Evolutionary conservation across 2,888 invertebrate genomes (phyloP).

Genomic region (Acronicta alni): DNA sequence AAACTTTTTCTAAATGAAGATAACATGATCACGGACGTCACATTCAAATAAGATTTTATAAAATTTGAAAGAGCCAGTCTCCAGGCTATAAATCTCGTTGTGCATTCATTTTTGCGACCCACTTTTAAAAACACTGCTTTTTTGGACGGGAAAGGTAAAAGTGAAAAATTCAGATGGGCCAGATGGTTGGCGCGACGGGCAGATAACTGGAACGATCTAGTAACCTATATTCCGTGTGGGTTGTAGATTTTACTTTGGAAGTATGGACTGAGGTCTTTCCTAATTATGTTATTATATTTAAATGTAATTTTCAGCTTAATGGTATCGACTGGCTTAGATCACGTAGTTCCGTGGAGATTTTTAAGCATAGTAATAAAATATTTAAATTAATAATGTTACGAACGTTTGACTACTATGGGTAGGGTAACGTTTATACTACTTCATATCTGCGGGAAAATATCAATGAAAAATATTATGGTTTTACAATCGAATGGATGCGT

Average conservation of each 20-base stretch:
- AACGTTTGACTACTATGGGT: too few species aligned
- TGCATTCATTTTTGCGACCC: conserved; percentile 60
- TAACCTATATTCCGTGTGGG: conserved; percentile 54
- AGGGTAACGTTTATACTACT: too few species aligned
- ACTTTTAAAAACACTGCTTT: conserved; percentile 57
- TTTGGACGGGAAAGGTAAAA: conserved; percentile 56
- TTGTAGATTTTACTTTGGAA: conserved; percentile 42
- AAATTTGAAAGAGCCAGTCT: conserved; percentile 44
- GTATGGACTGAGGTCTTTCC: conserved; percentile 9
- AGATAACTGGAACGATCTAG: conserved; percentile 54
- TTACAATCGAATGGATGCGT: too few species aligned
- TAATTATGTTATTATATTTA: conserved; percentile 30
- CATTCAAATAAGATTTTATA: conserved; percentile 53
- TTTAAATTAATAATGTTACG: too few species aligned
- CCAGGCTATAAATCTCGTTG: conserved; percentile 43
- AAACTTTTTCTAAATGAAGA: conserved; percentile 43
- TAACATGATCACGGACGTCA: conserved; percentile 46
- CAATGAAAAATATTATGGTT: background rate
- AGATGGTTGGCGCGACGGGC: conserved; percentile 63
- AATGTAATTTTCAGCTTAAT: conserved; percentile 26
- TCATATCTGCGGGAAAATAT: background rate
- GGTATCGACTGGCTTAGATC: conserved; percentile 9
- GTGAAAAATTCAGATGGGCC: conserved; percentile 64
- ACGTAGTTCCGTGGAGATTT: background rate
- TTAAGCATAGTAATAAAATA: too few species aligned